phyloP scores from a whole-genome alignment of 1,140 invertebrate genomes.

The Druon quercuslanigerum region DNA sequence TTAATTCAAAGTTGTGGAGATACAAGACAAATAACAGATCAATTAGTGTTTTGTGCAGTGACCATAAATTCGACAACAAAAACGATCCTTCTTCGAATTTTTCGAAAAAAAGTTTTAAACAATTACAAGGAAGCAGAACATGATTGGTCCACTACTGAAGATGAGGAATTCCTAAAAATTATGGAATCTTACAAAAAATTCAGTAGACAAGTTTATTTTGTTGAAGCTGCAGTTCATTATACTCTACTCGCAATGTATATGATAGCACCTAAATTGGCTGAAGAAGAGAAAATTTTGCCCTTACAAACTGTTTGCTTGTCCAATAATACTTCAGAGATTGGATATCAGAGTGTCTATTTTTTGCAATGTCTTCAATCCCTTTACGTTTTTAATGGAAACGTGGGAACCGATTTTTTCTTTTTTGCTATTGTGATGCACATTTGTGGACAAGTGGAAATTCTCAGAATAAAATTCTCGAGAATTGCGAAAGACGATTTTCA shows the following conservation, averaged over 20 bases:
- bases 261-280: neutral
- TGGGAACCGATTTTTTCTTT: neutral
- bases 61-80: neutral
- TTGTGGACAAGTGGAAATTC: slow-evolving; percentile 4
- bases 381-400: neutral
- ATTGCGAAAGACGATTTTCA: neutral
- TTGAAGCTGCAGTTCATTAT: neutral
- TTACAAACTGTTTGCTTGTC: neutral
- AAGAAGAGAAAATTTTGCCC: neutral
- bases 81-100: neutral
- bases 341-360: neutral
- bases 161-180: neutral
- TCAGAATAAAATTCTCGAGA: neutral
- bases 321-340: neutral
- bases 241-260: neutral
- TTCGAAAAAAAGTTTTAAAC: neutral
- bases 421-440: neutral
- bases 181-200: neutral
- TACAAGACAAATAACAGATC: neutral
- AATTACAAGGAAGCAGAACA: neutral
- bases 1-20: neutral
- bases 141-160: neutral
- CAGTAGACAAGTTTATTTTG: slow-evolving; percentile 1
- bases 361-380: neutral
- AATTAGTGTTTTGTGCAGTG: slow-evolving; percentile 9